Base-by-base conservation (phyloP, 2,797 vertebrate species). In the Myotis vivesi region DNA sequence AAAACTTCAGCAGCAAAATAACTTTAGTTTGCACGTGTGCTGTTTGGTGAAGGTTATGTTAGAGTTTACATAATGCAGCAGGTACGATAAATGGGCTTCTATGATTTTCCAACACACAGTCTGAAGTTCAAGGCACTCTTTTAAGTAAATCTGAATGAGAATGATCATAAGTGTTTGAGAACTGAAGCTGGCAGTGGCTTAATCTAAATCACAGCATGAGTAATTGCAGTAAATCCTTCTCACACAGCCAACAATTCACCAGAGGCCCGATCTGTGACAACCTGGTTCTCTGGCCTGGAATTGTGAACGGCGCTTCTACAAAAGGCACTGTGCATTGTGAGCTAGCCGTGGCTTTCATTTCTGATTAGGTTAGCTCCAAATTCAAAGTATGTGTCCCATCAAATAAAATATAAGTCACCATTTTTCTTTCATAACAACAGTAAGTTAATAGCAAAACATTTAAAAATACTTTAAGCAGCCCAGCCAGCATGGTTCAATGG, bases 151-250 rank as follows among this genome's bases (percentile, higher is more conserved):
- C 9, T 93, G 80, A 96, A 89, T 96, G 94, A 16, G 11, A 95
- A 51, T 46, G n/a, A 89, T 96, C 92, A 19, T 95, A 89, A 97
- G 75, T 86, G 75, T 86, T 87, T 97, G 95, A 92, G 95, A 97
- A 51, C 7, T 84, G 91, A 85, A 95, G 75, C 82, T 91, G 79
- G 53, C 96, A 97, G 72, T 94, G 84, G 55, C 94, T 95, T 93
- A 96, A 94, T 93, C 75, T 86, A 85, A 95, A 96, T 93, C 93
- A 85, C 92, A 97, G 96, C 97, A 87, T 69, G 92, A 96, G 38
- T 72, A 91, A 94, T 86, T 68, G 75, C n/a, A 79, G 15, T 87
- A 83, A 97, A 97, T 90, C 49, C 59, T 97, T 57, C 76, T 87
- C 46, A 22, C 41, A 93, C 38, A 77, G 77, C 13, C 73, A 91